Percentiles rank a stretch among this genome's conserved stretches.
Evolutionary conservation across 2,113 vertebrate genomes (phyloP).

Genomic region (Chamaea fasciata): DNA sequence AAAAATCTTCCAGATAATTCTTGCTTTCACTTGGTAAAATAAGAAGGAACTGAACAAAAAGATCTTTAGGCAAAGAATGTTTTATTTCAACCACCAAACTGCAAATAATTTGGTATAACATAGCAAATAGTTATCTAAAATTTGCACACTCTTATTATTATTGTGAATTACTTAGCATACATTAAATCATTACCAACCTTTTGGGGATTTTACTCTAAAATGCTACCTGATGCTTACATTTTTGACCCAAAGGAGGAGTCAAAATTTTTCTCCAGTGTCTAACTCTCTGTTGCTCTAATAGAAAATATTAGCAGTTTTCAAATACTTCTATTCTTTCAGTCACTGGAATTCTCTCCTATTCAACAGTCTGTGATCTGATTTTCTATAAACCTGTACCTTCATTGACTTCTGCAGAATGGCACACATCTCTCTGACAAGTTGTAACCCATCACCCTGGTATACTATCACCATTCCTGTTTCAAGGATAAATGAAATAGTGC

Average conservation of each 20-base stretch:
- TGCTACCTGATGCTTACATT: background rate
- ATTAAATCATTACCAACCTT: background rate
- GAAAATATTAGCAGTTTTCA: background rate
- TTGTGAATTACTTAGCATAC: background rate
- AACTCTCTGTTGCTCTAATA: background rate
- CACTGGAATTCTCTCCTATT: background rate
- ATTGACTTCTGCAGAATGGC: background rate
- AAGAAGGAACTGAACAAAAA: background rate
- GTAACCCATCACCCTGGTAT: background rate
- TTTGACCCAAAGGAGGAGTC: background rate
- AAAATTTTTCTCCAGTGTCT: background rate
- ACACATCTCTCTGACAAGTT: background rate
- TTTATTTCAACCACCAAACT: background rate
- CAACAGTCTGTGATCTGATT: background rate
- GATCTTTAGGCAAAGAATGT: background rate
- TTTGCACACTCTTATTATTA: background rate
- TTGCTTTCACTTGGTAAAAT: background rate
- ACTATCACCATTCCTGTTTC: background rate
- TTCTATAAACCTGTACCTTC: background rate
- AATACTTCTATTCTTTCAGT: background rate
- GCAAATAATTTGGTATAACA: background rate
- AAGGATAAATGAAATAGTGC: background rate
- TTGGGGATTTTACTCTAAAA: background rate
- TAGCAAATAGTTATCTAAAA: background rate
- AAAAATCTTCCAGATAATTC: background rate